Conservation (phyloP, 2,113 vertebrate species). For the Poeciliopsis occidentalis region DNA sequence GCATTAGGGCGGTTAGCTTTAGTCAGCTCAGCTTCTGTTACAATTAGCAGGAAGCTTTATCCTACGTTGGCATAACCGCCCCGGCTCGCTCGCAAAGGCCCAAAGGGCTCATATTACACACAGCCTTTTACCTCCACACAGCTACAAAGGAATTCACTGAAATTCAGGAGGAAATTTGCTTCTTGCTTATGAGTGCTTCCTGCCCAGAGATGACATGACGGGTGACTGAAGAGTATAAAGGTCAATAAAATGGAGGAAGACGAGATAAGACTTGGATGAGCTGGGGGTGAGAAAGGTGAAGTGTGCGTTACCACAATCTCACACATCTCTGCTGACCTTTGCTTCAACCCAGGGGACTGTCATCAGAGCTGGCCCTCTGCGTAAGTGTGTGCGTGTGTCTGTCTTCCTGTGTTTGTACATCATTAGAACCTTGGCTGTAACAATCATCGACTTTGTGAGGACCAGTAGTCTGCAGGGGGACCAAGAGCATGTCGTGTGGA, state of each 20-base stretch:
- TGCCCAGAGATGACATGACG: slow-evolving; percentile 28
- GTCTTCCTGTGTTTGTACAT: not conserved
- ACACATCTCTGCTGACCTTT: slow-evolving; percentile 64
- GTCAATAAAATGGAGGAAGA: slow-evolving; percentile 4
- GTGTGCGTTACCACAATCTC: slow-evolving; percentile 52
- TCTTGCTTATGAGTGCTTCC: slow-evolving; percentile 21
- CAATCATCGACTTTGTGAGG: not conserved
- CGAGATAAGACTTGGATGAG: slow-evolving; percentile 33
- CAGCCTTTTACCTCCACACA: slow-evolving; percentile 5
- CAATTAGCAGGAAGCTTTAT: slow-evolving; percentile 82
- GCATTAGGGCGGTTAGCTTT: slow-evolving; percentile 69
- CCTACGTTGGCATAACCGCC: slow-evolving; percentile 64
- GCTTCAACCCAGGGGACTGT: slow-evolving; percentile 51
- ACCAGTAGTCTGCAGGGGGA: not conserved
- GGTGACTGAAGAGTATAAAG: not conserved
- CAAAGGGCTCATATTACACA: slow-evolving; percentile 74
- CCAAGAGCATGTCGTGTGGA: not conserved
- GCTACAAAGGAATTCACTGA: slow-evolving; percentile 56
- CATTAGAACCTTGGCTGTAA: not conserved
- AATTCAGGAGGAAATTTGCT: slow-evolving; percentile 47
- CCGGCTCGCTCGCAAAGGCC: slow-evolving; percentile 8
- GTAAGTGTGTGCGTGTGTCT: not conserved
- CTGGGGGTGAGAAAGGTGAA: slow-evolving; percentile 55
- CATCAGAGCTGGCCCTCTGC: slow-evolving; percentile 36
- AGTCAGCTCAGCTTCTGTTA: slow-evolving; percentile 81